Conservation (phyloP, 2,113 vertebrate species). For the Hyperopisus bebe region DNA sequence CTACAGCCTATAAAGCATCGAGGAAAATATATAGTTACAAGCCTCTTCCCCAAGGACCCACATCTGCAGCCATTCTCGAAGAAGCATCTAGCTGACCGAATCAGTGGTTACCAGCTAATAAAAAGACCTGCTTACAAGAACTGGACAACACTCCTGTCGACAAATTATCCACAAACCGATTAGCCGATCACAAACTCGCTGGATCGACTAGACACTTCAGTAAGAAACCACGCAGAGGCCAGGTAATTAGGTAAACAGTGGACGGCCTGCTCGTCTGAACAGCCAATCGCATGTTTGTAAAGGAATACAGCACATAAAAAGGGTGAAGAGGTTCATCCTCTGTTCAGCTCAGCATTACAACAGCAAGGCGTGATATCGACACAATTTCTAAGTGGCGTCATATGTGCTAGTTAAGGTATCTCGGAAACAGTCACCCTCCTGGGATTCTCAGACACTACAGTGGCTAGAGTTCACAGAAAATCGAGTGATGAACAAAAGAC, state of each 20-base stretch:
- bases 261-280: not conserved
- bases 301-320: not conserved
- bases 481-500: not conserved
- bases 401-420: not conserved
- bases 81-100: not conserved
- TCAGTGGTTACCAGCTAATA: not conserved
- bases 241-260: not conserved
- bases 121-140: not conserved
- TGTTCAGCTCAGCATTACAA: not conserved
- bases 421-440: not conserved
- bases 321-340: not conserved
- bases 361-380: not conserved
- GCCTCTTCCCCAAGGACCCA: not conserved
- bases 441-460: not conserved
- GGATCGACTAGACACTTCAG: not conserved
- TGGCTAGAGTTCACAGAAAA: not conserved
- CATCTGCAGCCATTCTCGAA: not conserved
- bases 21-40: slow-evolving; percentile 3
- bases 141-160: not conserved
- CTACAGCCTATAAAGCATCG: slow-evolving; percentile 70
- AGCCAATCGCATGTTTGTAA: not conserved
- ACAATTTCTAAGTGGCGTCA: not conserved
- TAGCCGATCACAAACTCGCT: not conserved
- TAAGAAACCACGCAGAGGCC: not conserved
- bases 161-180: not conserved